These are phyloP conservation scores for Cinara cedri DNA, from an alignment of 2,888 invertebrate genomes.

Conservation along the genomic window DNA sequence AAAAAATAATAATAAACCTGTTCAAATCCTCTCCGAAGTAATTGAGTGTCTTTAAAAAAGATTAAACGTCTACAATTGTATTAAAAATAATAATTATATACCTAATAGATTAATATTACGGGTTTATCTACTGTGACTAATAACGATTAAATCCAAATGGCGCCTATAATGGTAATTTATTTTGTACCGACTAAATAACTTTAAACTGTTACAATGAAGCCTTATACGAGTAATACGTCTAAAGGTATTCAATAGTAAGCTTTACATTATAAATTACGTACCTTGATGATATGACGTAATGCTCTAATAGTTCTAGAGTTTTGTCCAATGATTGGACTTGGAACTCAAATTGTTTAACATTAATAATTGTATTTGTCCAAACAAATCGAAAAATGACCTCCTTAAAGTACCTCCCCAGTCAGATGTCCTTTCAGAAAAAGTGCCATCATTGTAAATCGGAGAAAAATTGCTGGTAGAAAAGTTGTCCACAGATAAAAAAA, in stretches of 20 bases:
- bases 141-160: neutral
- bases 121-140: conserved; percentile 23
- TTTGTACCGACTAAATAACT: neutral
- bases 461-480: too few species aligned
- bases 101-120: neutral
- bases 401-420: too few species aligned
- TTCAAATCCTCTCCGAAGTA: neutral
- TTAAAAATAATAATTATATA: neutral
- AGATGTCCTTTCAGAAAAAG: too few species aligned
- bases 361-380: too few species aligned
- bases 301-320: too few species aligned
- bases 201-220: neutral
- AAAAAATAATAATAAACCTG: neutral
- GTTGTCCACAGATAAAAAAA: too few species aligned
- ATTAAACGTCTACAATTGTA: conserved; percentile 10
- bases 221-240: neutral
- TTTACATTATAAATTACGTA: too few species aligned
- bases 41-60: neutral
- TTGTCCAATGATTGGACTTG: too few species aligned
- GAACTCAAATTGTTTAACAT: neutral
- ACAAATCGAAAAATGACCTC: too few species aligned
- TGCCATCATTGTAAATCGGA: too few species aligned
- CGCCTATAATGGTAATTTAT: neutral
- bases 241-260: too few species aligned
- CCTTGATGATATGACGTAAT: too few species aligned